Percentiles rank a stretch among this genome's conserved stretches.
phyloP scores from a whole-genome alignment of 2,797 vertebrate species.

The Oophaga sylvatica region DNA sequence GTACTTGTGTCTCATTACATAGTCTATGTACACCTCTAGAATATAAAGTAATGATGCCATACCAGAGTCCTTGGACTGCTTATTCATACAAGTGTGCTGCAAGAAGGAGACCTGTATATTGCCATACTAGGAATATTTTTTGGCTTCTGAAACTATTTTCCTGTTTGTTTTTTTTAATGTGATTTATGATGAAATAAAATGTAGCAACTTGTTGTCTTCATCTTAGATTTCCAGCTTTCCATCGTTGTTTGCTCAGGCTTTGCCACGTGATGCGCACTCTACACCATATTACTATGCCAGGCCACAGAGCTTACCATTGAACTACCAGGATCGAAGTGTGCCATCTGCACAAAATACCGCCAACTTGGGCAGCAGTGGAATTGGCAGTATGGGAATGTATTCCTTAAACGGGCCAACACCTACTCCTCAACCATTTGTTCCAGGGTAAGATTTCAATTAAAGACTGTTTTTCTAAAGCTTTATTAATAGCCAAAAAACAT shows the following conservation, averaged over 20 bases:
- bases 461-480: background rate
- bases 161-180: background rate
- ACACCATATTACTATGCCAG: constrained; percentile 94
- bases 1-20: no score
- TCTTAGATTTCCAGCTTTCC: constrained; percentile 87
- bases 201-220: background rate
- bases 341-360: constrained; percentile 75
- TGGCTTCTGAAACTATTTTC: background rate
- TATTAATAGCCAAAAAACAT: background rate
- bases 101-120: background rate
- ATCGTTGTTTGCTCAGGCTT: constrained; percentile 87
- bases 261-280: constrained; percentile 93
- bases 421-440: constrained; percentile 84
- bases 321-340: constrained; percentile 83
- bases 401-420: constrained; percentile 85
- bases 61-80: background rate
- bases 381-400: constrained; percentile 89
- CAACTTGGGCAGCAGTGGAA: constrained; percentile 91
- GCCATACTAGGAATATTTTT: background rate
- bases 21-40: no score
- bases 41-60: no score
- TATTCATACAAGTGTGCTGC: no score
- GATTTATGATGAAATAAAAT: background rate
- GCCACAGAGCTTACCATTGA: constrained; percentile 89
- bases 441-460: constrained; percentile 79